phyloP scores from a whole-genome alignment of 37 sponge, comb jelly and placozoan genomes.

The Theonella swinhoei region DNA sequence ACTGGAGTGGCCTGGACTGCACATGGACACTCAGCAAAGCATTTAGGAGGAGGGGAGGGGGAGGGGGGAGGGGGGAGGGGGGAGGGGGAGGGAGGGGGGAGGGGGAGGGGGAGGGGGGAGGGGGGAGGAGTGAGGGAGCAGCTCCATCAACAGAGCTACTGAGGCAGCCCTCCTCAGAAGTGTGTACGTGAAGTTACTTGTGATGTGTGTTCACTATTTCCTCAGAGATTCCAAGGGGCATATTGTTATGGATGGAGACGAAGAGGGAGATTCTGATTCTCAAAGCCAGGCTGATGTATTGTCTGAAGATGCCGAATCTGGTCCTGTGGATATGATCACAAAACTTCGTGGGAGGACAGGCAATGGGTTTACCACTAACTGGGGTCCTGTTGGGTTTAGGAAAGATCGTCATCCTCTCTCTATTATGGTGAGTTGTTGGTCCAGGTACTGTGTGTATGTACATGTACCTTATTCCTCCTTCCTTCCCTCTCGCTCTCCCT shows the following conservation, averaged over 20 bases:
- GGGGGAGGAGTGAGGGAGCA: background rate
- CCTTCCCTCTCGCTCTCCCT: background rate
- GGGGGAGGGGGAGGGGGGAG: slow-evolving; percentile 7
- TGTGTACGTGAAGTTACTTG: too few relatives aligned
- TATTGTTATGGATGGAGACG: background rate
- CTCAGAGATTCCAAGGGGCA: background rate
- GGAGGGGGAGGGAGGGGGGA: background rate
- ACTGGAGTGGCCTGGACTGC: background rate
- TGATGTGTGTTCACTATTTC: too few relatives aligned
- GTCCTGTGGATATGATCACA: background rate
- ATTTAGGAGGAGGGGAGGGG: background rate
- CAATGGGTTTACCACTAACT: slow-evolving; percentile 8
- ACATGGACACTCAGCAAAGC: background rate
- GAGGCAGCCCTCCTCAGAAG: too few relatives aligned
- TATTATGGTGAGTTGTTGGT: slow-evolving; percentile 49
- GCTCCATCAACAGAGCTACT: too few relatives aligned
- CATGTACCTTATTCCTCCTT: background rate
- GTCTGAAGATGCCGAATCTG: background rate
- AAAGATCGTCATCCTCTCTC: slow-evolving; percentile 45
- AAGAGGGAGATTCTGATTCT: background rate
- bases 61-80: background rate
- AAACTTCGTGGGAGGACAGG: background rate
- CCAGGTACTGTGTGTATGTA: too few relatives aligned
- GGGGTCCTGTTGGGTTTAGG: slow-evolving; percentile 69
- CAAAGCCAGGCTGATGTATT: background rate